Conservation (phyloP, 2,888 invertebrate genomes). For the Cyaniris semiargus region DNA sequence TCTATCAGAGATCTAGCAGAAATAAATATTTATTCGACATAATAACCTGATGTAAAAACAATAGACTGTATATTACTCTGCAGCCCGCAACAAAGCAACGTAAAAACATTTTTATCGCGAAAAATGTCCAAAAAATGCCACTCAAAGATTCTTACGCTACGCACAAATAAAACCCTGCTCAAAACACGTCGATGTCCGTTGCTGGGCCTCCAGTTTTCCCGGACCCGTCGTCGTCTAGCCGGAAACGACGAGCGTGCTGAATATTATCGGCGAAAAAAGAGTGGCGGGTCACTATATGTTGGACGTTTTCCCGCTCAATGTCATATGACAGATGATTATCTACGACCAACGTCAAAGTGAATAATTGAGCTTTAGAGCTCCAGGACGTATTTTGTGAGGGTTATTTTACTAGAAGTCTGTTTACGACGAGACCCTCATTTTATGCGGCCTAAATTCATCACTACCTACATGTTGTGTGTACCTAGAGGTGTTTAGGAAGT, state of each 20-base stretch:
- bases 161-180: conserved; percentile 54
- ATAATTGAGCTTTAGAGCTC: conserved; percentile 75
- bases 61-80: too few relatives aligned
- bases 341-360: conserved; percentile 76
- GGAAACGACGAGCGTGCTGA: conserved; percentile 37
- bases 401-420: conserved; percentile 35
- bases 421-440: neutral
- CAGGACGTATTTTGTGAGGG: conserved; percentile 42
- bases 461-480: neutral
- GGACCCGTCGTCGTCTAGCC: conserved; percentile 40
- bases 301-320: conserved; percentile 59
- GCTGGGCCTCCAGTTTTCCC: conserved; percentile 37
- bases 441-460: neutral
- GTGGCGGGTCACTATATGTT: conserved; percentile 52
- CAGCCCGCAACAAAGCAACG: neutral
- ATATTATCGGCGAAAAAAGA: conserved; percentile 46
- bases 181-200: conserved; percentile 44
- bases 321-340: conserved; percentile 79
- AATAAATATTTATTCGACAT: too few relatives aligned
- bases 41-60: too few relatives aligned
- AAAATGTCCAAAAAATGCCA: conserved; percentile 54
- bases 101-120: neutral
- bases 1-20: too few relatives aligned
- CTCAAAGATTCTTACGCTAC: conserved; percentile 66
- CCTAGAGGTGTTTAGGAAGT: too few relatives aligned